Percentiles rank a stretch among this genome's conserved stretches.
Evolutionary conservation across 2,797 vertebrate genomes (phyloP).

Genomic region (Cirrhinus mrigala): DNA sequence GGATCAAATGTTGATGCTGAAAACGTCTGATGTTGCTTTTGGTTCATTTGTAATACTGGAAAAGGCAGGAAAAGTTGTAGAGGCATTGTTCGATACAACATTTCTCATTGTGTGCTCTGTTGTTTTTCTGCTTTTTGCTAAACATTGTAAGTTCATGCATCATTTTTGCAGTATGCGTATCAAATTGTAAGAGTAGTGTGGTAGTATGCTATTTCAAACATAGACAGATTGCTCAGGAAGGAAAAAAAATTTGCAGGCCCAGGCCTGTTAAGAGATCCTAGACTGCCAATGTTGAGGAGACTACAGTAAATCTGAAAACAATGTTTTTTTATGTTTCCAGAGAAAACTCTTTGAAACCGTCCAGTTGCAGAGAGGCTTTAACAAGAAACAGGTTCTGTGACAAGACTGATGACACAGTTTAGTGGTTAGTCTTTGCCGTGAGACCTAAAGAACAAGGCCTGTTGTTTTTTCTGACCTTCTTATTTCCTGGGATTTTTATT

Average conservation of each 20-base stretch:
- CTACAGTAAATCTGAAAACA: not conserved
- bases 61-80: not conserved
- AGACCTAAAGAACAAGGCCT: constrained; percentile 35
- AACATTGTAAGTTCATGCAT: not conserved
- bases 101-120: not conserved
- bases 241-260: constrained; percentile 36
- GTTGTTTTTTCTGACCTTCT: not conserved
- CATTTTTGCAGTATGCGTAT: not conserved
- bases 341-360: not conserved
- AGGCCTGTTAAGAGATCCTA: constrained; percentile 36
- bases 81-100: not conserved
- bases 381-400: constrained; percentile 18
- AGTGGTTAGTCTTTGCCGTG: constrained; percentile 20
- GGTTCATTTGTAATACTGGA: not conserved
- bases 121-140: not conserved
- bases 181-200: not conserved
- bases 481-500: not conserved
- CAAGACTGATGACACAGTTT: constrained; percentile 22
- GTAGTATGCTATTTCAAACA: not conserved
- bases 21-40: not conserved
- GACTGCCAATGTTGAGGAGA: constrained; percentile 18
- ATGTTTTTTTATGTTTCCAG: not conserved
- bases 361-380: not conserved
- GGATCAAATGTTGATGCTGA: not conserved
- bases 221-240: constrained; percentile 21